Conservation (phyloP, 2,888 invertebrate genomes). For the Scaptodrosophila latifasciaeformis region DNA sequence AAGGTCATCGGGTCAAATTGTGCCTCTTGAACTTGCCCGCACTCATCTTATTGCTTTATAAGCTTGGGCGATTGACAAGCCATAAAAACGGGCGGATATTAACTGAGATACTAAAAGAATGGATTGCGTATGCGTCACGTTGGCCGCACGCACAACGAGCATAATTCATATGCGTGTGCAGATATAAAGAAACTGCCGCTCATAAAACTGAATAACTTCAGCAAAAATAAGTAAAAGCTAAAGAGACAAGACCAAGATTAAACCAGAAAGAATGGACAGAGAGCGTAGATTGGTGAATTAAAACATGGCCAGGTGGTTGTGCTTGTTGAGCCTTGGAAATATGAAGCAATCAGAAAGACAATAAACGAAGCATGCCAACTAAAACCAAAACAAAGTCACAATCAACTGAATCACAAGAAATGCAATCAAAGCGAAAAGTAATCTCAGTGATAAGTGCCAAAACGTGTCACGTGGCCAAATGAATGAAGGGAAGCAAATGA, state of each 20-base stretch:
- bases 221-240: conserved; percentile 32
- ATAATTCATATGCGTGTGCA: conserved; percentile 53
- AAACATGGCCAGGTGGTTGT: background rate
- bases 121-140: conserved; percentile 56
- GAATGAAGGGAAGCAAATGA: background rate
- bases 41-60: too few species aligned
- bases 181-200: conserved; percentile 37
- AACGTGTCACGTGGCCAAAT: conserved; percentile 53
- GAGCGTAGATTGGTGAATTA: conserved; percentile 19
- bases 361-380: conserved; percentile 41
- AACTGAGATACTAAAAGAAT: background rate
- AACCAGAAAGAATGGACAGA: background rate
- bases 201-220: conserved; percentile 47
- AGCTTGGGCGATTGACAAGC: conserved; percentile 35
- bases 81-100: conserved; percentile 21
- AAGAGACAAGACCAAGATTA: conserved; percentile 4
- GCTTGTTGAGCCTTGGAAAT: conserved; percentile 28
- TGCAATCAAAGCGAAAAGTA: conserved; percentile 66
- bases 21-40: too few species aligned
- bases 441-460: conserved; percentile 66
- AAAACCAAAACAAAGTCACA: conserved; percentile 20
- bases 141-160: conserved; percentile 48
- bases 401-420: conserved; percentile 28
- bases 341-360: conserved; percentile 64
- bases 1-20: conserved; percentile 25